These are phyloP conservation scores for Lottia scabra DNA, from an alignment of 2,888 invertebrate species.

Conservation along the genomic window DNA sequence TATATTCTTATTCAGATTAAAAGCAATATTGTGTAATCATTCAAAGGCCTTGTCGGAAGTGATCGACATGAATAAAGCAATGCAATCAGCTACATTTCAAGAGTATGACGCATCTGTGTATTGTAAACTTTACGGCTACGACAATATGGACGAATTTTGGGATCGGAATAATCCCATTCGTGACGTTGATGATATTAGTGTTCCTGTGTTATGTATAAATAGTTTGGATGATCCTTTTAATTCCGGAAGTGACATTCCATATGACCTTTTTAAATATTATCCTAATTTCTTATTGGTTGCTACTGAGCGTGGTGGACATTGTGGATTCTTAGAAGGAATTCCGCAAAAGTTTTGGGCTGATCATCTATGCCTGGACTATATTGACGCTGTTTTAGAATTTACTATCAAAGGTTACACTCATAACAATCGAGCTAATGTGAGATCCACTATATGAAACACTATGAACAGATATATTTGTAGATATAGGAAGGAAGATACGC, in stretches of 20 bases:
- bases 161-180: constrained; percentile 62
- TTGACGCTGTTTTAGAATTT: constrained; percentile 49
- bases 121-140: constrained; percentile 46
- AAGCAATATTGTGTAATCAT: constrained; percentile 46
- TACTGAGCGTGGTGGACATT: constrained; percentile 63
- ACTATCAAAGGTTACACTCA: constrained; percentile 29
- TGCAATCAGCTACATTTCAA: constrained; percentile 41
- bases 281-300: constrained; percentile 61
- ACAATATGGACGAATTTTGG: constrained; percentile 55
- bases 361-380: constrained; percentile 42
- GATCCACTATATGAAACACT: constrained; percentile 10
- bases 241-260: constrained; percentile 47
- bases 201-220: constrained; percentile 62
- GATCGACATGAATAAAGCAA: constrained; percentile 46
- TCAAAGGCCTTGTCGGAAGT: constrained; percentile 44
- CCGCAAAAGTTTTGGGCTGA: constrained; percentile 48
- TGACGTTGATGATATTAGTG: constrained; percentile 63
- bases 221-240: constrained; percentile 62
- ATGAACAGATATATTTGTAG: background rate
- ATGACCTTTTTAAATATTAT: constrained; percentile 59
- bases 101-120: constrained; percentile 55
- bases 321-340: constrained; percentile 59
- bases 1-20: constrained; percentile 44
- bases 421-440: constrained; percentile 5
- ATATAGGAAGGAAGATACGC: background rate